Evolutionary conservation across 37 sponge, comb jelly and placozoan genomes (phyloP).

Genomic region (Cladorhizidae sp.): DNA sequence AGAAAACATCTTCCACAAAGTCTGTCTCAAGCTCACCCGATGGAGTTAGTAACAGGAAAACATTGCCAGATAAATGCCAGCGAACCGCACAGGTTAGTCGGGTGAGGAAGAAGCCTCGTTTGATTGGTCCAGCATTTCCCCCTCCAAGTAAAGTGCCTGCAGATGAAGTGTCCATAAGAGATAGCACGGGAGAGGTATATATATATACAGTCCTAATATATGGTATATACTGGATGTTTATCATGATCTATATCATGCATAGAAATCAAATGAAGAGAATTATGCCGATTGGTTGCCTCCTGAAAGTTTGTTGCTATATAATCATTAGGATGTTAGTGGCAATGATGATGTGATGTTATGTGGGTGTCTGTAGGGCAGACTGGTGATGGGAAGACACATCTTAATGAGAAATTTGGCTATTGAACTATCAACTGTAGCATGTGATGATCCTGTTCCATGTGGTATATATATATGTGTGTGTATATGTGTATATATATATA

Average conservation of each 20-base stretch:
- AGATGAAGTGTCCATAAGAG: not conserved
- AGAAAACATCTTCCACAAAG: not conserved
- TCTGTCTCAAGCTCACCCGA: not conserved
- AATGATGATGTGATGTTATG: not conserved
- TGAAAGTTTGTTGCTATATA: constrained; percentile 56
- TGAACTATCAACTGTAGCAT: not conserved
- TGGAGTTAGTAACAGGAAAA: not conserved
- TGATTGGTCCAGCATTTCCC: not conserved
- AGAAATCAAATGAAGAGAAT: constrained; percentile 8
- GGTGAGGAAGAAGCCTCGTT: not conserved
- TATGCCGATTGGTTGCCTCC: constrained; percentile 74
- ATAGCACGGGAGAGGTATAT: not conserved
- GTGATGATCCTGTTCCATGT: too few species aligned
- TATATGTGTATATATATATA: too few species aligned
- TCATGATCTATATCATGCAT: not conserved
- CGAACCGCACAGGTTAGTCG: not conserved
- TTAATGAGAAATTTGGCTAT: constrained; percentile 89
- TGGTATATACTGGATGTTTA: not conserved
- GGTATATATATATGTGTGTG: too few species aligned
- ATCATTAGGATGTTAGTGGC: not conserved
- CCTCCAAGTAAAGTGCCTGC: not conserved
- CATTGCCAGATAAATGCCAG: not conserved
- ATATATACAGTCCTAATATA: not conserved
- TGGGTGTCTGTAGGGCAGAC: constrained; percentile 50
- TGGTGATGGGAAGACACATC: constrained; percentile 81